A percentile compares a stretch with the other conserved stretches of the same genome.
These are phyloP conservation scores for Falco peregrinus DNA, from an alignment of 2,797 vertebrate species.

Conservation along the genomic window DNA sequence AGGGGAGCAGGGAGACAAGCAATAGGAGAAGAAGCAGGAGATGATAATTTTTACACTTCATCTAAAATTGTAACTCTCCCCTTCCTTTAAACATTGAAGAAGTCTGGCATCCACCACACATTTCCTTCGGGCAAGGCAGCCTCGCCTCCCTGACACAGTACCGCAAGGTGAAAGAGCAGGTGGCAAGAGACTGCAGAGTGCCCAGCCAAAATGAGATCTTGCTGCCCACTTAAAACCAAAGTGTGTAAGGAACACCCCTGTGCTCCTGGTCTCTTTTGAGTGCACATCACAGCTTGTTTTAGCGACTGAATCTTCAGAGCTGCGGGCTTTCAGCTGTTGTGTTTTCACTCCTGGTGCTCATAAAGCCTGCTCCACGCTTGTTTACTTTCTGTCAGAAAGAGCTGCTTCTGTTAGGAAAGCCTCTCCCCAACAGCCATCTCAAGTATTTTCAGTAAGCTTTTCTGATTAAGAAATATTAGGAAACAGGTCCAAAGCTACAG, in stretches of 20 bases:
- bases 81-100: neutral
- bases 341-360: neutral
- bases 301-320: neutral
- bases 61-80: neutral
- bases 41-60: neutral
- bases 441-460: conserved; percentile 6
- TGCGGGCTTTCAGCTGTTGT: neutral
- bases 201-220: neutral
- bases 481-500: conserved; percentile 10
- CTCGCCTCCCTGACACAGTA: neutral
- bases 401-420: neutral
- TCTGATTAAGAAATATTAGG: conserved; percentile 4
- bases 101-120: neutral
- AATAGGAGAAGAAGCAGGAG: neutral
- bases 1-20: neutral
- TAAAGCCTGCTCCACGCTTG: neutral
- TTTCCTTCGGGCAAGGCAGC: neutral
- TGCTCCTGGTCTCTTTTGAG: neutral
- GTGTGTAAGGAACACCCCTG: neutral
- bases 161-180: neutral
- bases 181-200: neutral
- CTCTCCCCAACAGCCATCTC: neutral
- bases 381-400: neutral
- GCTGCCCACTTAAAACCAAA: neutral
- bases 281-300: neutral